These are phyloP conservation scores for Eilema sororculum DNA, from an alignment of 2,888 invertebrate genomes.

Conservation along the genomic window DNA sequence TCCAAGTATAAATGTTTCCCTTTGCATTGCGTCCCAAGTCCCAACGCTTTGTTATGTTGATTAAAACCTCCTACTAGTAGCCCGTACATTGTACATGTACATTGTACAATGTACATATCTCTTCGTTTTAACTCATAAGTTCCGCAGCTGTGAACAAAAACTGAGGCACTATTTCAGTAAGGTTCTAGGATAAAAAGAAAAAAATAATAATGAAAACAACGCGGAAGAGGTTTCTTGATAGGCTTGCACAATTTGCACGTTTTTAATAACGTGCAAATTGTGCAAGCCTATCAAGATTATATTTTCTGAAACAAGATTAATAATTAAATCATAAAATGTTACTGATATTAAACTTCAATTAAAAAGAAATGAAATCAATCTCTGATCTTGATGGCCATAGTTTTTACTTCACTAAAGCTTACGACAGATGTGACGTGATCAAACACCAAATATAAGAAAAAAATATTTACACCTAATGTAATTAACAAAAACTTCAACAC, in stretches of 20 bases:
- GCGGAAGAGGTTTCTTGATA: not conserved
- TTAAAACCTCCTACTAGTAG: constrained; percentile 39
- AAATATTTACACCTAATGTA: too few species aligned
- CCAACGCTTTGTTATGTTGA: constrained; percentile 34
- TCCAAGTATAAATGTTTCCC: constrained; percentile 9
- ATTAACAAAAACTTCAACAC: not conserved
- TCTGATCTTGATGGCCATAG: too few species aligned
- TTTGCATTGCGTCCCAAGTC: constrained; percentile 13
- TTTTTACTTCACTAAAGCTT: too few species aligned
- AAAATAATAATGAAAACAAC: constrained; percentile 2
- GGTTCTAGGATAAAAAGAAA: constrained; percentile 14
- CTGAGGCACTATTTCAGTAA: constrained; percentile 3
- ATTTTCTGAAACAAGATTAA: too few species aligned
- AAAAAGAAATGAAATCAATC: too few species aligned
- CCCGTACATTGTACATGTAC: constrained; percentile 33
- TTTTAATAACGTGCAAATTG: too few species aligned
- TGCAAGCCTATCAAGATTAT: too few species aligned
- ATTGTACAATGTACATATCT: constrained; percentile 36
- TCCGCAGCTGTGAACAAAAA: constrained; percentile 35
- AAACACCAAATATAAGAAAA: too few species aligned
- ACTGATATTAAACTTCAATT: too few species aligned
- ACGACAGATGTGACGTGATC: too few species aligned
- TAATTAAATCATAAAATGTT: too few species aligned
- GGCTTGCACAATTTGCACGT: too few species aligned
- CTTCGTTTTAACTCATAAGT: constrained; percentile 48